A percentile compares a stretch with the other conserved stretches of the same genome.
phyloP scores from a whole-genome alignment of 2,797 vertebrate genomes.

The Microctenopoma stevenorrisi region DNA sequence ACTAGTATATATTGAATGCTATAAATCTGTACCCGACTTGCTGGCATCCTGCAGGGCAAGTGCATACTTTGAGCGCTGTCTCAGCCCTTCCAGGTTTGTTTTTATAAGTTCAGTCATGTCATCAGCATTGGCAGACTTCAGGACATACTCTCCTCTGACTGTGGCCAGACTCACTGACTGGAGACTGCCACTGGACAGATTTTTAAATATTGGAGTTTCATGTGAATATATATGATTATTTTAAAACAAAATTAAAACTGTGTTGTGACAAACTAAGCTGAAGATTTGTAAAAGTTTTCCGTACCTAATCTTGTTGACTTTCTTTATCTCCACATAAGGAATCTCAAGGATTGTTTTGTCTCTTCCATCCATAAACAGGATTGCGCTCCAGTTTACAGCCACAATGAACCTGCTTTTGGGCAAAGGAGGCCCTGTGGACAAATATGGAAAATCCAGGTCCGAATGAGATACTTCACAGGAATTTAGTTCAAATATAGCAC shows the following conservation, averaged over 20 bases:
- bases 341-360: constrained; percentile 88
- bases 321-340: constrained; percentile 88
- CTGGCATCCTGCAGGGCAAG: constrained; percentile 84
- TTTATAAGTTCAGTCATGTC: constrained; percentile 86
- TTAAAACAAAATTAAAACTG: neutral
- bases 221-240: neutral
- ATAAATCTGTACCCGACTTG: constrained; percentile 66
- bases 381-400: constrained; percentile 89
- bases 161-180: constrained; percentile 85
- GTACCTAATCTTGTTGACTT: constrained; percentile 81
- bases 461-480: neutral
- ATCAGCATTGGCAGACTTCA: constrained; percentile 78
- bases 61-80: constrained; percentile 86
- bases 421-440: constrained; percentile 86
- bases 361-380: constrained; percentile 89
- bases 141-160: constrained; percentile 83
- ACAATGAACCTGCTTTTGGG: constrained; percentile 87
- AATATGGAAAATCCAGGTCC: neutral
- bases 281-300: too few relatives aligned
- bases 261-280: neutral
- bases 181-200: constrained; percentile 71
- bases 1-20: rapidly evolving
- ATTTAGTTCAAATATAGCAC: neutral
- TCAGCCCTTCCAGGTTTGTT: constrained; percentile 88
- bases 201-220: neutral